Conservation (phyloP, 1,140 invertebrate species). For the Microplitis mediator region DNA sequence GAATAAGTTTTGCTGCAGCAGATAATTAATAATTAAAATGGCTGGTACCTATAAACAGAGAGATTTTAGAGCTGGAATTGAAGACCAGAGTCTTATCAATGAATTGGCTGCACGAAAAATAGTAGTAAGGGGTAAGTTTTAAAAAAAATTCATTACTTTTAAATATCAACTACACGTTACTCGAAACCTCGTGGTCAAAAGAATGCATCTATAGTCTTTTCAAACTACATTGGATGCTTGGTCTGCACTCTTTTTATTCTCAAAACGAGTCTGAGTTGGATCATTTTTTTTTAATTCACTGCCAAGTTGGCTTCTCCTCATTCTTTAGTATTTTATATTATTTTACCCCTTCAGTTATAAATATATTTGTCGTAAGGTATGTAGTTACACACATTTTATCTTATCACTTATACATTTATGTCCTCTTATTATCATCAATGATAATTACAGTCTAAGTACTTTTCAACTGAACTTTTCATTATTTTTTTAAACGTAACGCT, state of each 20-base stretch:
- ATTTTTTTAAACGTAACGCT: background rate
- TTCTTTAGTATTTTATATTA: background rate
- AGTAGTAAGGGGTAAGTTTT: background rate
- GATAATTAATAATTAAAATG: background rate
- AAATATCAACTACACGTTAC: background rate
- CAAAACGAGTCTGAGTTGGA: background rate
- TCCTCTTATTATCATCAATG: background rate
- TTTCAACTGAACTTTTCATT: background rate
- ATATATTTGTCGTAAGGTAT: background rate
- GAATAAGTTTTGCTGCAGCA: background rate
- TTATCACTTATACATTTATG: background rate
- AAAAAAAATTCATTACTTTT: background rate
- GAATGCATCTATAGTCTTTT: conserved; percentile 2
- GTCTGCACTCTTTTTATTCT: background rate
- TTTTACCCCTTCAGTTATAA: background rate
- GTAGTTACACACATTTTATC: background rate
- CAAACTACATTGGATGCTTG: background rate
- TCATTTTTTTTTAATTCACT: background rate
- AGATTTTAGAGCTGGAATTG: background rate
- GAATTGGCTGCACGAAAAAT: background rate
- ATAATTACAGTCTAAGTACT: background rate
- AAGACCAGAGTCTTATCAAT: background rate
- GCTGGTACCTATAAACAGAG: background rate
- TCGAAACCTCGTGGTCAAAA: background rate
- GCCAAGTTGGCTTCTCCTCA: background rate